phyloP scores from a whole-genome alignment of 2,888 invertebrate genomes.

The Nemotelus pantherinus region DNA sequence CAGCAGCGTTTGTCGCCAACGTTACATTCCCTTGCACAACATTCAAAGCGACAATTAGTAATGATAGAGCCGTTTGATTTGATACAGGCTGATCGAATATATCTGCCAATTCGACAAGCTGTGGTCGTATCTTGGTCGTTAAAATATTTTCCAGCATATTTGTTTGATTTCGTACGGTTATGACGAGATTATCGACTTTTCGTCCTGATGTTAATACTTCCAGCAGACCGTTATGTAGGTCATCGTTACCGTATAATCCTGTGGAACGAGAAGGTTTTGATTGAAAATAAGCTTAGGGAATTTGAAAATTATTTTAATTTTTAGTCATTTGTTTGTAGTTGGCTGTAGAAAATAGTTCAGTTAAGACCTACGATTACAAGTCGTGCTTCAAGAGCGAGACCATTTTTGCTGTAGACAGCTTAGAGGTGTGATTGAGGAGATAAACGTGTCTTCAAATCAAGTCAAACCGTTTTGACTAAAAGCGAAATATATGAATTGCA shows the following conservation, averaged over 20 bases:
- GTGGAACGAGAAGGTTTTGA: background rate
- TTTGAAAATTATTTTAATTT: too few relatives aligned
- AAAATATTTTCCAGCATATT: conserved; percentile 79
- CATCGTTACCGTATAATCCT: conserved; percentile 92
- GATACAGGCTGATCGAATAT: conserved; percentile 80
- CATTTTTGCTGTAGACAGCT: too few relatives aligned
- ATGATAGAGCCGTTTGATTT: conserved; percentile 80
- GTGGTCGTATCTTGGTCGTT: conserved; percentile 74
- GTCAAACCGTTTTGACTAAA: too few relatives aligned
- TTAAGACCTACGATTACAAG: background rate
- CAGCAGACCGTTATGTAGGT: conserved; percentile 89
- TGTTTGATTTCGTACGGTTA: conserved; percentile 84
- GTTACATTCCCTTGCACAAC: conserved; percentile 79
- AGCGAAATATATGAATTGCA: too few relatives aligned
- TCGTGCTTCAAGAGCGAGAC: too few relatives aligned
- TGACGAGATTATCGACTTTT: conserved; percentile 82
- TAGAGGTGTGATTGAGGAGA: too few relatives aligned
- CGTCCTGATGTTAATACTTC: conserved; percentile 82
- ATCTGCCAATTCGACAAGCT: conserved; percentile 77
- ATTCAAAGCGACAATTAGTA: conserved; percentile 75
- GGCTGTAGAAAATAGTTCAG: background rate
- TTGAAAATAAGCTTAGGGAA: background rate
- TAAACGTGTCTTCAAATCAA: too few relatives aligned
- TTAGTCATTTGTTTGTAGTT: too few relatives aligned
- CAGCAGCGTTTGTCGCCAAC: conserved; percentile 78